Base-by-base conservation (phyloP, 2,888 invertebrate genomes). In the Sarcophaga carnaria region DNA sequence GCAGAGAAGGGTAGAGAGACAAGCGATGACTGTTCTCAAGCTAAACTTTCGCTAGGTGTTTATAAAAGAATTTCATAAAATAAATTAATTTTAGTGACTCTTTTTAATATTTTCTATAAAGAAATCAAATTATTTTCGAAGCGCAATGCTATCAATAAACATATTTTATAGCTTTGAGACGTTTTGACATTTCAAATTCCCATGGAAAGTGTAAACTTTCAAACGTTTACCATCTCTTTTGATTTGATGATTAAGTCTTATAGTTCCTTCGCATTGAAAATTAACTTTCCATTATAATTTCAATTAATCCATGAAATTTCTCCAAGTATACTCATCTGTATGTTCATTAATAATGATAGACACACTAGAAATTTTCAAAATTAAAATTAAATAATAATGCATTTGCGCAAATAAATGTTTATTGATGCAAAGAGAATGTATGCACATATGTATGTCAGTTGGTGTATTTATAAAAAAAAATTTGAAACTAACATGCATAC, bases 341-440 rank as follows among this genome's bases (percentile, higher is more conserved):
- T 54, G 11, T 20, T 59, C 20, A 25, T 74, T 71, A 60, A 67
- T 27, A 67, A 67, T 80, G 64, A 72, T 60, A 47, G 27, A 49
- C 49, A 62, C 17, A 74, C 60, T 67, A 74, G 67, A 80, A 74
- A 74, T 54, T 49, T 27, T 37, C 0, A 4, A 67, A 80, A 80
- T 66, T 62, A 27, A 74, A 80, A 60, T 67, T 17, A 10, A 74
- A 80, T 62, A 64, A 47, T 60, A 49, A 49, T 49, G 67, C 80
- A 45, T 22, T 72, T 60, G 60, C n/a, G 37, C 45, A 3, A 69
- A 70, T n/a, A 49, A 64, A 77, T 64, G 64, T 62, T 81, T 54
- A 22, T 74, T 59, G 72, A n/a, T 66, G n/a, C 12, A 66, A 37
- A 20, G 5, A 20, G 20, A 14, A 20, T 25, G 54, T 6, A 27